A percentile compares a stretch with the other conserved stretches of the same genome.
phyloP scores from a whole-genome alignment of 2,113 vertebrate genomes.

The Cephalopholis sonnerati region DNA sequence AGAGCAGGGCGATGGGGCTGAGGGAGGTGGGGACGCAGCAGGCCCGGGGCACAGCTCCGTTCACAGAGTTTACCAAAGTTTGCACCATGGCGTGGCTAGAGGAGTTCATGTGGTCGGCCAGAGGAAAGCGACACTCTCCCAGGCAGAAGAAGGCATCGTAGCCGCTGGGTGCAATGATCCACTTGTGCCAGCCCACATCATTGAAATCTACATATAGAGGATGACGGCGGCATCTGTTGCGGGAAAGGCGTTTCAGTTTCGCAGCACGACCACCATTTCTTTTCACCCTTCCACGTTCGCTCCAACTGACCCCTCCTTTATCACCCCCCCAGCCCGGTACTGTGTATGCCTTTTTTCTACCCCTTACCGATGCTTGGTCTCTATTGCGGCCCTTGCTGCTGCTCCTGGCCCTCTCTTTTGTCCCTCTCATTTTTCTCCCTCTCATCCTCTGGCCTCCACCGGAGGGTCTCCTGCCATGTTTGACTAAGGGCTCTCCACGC shows the following conservation, averaged over 20 bases:
- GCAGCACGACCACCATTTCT: slow-evolving; percentile 82
- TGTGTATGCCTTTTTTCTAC: slow-evolving; percentile 53
- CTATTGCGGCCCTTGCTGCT: slow-evolving; percentile 67
- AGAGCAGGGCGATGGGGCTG: slow-evolving; percentile 88
- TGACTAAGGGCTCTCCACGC: slow-evolving; percentile 81
- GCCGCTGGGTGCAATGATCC: slow-evolving; percentile 89
- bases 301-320: slow-evolving; percentile 67
- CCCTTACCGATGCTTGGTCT: slow-evolving; percentile 50
- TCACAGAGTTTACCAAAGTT: slow-evolving; percentile 89
- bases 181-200: slow-evolving; percentile 89
- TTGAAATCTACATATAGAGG: slow-evolving; percentile 89
- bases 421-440: slow-evolving; percentile 66
- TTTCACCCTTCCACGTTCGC: slow-evolving; percentile 77
- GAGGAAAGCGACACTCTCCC: slow-evolving; percentile 88
- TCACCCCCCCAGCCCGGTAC: slow-evolving; percentile 53
- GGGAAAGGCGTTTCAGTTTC: slow-evolving; percentile 84
- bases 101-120: slow-evolving; percentile 90
- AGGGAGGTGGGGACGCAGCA: slow-evolving; percentile 89
- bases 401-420: slow-evolving; percentile 66
- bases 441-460: slow-evolving; percentile 59
- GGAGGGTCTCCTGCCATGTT: slow-evolving; percentile 71
- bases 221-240: slow-evolving; percentile 85
- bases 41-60: slow-evolving; percentile 84
- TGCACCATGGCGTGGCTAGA: slow-evolving; percentile 90
- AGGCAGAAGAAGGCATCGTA: slow-evolving; percentile 90